Conservation (phyloP, 2,113 vertebrate genomes). For the Silurus glanis region DNA sequence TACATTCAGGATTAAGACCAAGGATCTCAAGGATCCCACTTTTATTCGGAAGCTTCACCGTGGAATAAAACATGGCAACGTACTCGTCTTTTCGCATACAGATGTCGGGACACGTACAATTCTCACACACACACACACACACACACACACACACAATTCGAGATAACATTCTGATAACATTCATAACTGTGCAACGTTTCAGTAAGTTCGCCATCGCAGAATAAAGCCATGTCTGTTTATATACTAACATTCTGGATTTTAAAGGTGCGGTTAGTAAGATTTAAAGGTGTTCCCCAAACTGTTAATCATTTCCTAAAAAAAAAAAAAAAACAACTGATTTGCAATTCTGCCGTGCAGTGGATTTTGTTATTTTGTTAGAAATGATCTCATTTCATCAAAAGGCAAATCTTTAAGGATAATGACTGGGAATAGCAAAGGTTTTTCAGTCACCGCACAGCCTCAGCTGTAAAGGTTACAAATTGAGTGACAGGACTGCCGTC, state of each 20-base stretch:
- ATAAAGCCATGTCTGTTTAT: neutral
- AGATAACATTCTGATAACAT: constrained; percentile 6
- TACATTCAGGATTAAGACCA: neutral
- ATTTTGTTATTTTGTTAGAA: neutral
- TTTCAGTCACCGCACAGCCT: neutral
- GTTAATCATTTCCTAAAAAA: neutral
- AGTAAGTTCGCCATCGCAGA: neutral
- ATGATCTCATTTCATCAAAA: neutral
- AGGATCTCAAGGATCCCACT: neutral
- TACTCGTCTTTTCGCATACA: constrained; percentile 21
- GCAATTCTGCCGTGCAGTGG: neutral
- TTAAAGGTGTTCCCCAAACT: neutral
- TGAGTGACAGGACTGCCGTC: neutral
- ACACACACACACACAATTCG: constrained; percentile 5
- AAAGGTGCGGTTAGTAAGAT: neutral
- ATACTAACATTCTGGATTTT: constrained; percentile 1
- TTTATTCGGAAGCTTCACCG: neutral
- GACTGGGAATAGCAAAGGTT: neutral
- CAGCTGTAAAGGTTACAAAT: neutral
- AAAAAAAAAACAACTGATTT: neutral
- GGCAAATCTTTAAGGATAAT: neutral
- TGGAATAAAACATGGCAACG: neutral
- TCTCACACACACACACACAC: neutral
- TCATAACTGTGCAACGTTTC: constrained; percentile 10
- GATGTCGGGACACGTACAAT: neutral